Conservation (phyloP, 1,140 invertebrate species). For the Planococcus citri region DNA sequence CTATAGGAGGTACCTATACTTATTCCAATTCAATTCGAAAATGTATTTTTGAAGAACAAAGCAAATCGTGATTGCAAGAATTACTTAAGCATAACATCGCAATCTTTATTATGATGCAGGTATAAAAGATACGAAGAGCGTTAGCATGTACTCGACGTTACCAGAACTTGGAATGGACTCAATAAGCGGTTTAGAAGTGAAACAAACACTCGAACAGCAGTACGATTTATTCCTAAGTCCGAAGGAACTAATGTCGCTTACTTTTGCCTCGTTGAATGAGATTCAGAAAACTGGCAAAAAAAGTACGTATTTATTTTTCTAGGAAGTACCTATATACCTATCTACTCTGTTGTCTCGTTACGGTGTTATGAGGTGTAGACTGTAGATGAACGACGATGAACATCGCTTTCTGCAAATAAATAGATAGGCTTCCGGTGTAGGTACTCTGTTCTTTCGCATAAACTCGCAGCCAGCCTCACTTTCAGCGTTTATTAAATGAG, state of each 20-base stretch:
- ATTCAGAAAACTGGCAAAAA: slow-evolving; percentile 4
- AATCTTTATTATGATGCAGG: no score
- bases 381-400: no score
- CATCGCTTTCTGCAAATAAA: no score
- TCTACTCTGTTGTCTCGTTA: no score
- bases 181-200: slow-evolving; percentile 24
- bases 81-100: slow-evolving; percentile 21
- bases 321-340: no score
- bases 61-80: slow-evolving; percentile 23
- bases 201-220: slow-evolving; percentile 22
- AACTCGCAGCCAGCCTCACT: no score
- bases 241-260: background rate
- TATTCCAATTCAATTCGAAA: no score
- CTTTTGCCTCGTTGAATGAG: background rate
- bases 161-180: slow-evolving; percentile 26
- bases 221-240: slow-evolving; percentile 1
- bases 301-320: background rate
- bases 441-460: no score
- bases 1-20: no score
- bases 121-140: background rate
- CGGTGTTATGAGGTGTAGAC: no score
- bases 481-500: no score
- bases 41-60: slow-evolving; percentile 26
- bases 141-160: slow-evolving; percentile 13
- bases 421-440: no score